Evolutionary conservation across 1,140 invertebrate species (phyloP).

Genomic region (Drosophila punjabiensis): DNA sequence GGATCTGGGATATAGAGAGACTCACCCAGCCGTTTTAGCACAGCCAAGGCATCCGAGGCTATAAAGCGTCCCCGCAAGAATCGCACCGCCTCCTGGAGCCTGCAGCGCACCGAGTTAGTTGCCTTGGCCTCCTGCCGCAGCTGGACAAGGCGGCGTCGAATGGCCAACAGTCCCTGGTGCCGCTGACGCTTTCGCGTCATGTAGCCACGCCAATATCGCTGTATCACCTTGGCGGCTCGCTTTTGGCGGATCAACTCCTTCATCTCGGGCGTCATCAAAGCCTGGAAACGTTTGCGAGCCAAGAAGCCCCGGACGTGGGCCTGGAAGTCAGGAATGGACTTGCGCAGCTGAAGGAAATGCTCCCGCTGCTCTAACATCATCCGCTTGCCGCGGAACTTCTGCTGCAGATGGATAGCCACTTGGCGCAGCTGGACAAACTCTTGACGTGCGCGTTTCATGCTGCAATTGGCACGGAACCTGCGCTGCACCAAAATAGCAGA

Average conservation of each 20-base stretch:
- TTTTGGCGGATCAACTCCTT: conserved; percentile 85
- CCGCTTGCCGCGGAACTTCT: conserved; percentile 85
- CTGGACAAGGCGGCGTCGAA: conserved; percentile 85
- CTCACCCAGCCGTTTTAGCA: conserved; percentile 73
- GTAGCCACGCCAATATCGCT: conserved; percentile 89
- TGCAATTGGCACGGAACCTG: conserved; percentile 83
- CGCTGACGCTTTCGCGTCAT: conserved; percentile 82
- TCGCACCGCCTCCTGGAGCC: conserved; percentile 67
- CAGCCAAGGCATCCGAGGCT: conserved; percentile 68
- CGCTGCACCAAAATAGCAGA: conserved; percentile 78
- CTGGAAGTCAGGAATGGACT: conserved; percentile 85
- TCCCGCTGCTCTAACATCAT: conserved; percentile 64
- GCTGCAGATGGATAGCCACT: conserved; percentile 85
- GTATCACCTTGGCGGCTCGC: conserved; percentile 88
- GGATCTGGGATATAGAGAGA: no score
- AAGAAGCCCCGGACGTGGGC: conserved; percentile 86
- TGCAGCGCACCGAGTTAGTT: conserved; percentile 84
- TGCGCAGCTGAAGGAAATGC: conserved; percentile 45
- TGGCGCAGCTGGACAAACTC: conserved; percentile 76
- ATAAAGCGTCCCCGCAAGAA: conserved; percentile 72
- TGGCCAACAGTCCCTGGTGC: conserved; percentile 80
- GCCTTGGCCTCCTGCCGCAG: conserved; percentile 85
- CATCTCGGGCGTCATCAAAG: conserved; percentile 85
- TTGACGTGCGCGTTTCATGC: conserved; percentile 67
- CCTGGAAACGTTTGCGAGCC: conserved; percentile 85